Evolutionary conservation across 2,888 invertebrate genomes (phyloP), one percentile per base, ranked within the genome.

Genomic region (Tachina lurida): DNA sequence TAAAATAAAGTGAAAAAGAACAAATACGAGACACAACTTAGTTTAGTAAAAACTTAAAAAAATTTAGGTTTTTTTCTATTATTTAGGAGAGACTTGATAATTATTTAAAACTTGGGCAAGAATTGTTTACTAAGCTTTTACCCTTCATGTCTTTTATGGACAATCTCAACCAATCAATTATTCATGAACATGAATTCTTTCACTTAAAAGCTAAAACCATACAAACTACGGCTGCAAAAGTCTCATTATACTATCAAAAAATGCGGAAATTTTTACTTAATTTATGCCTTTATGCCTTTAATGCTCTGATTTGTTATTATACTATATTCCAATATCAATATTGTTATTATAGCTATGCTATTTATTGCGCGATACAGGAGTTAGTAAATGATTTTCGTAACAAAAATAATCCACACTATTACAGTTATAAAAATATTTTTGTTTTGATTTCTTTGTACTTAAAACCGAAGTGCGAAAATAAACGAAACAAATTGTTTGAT

Each of bases 241-340:
- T 31, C 81, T 45, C 85, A 82, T 78, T 82, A 75, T 58, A 78
- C 47, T 82, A 67, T 31, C 78, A 78, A 71, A 82, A 22, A 85
- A 85, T 85, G 85, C 85, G 85, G 85, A 85, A 85, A 85, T 79
- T 79, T 75, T 82, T 71, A 47, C 74, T 76, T 58, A 76, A 76
- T 76, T 76, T 71, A 56, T 65, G 19, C 70, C 39, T 15, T 31
- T 31, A 31, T 76, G 41, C 47, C 58, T 17, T 41, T 12, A 82
- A 49, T 70, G 70, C 58, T 71, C 63, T 65, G 17, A 58, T 82
- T 76, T 67, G 43, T 41, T 70, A n/a, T 56, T 19, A 13, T 9
- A 39, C 31, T 8, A 31, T 15, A 10, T 62, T 22, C 22, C 19
- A 15, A 3, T 10, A 8, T 3, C 15, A 13, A n/a, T 45, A 58